Evolutionary conservation across 2,113 vertebrate species (phyloP).

Genomic region (Rhabdomys dilectus): DNA sequence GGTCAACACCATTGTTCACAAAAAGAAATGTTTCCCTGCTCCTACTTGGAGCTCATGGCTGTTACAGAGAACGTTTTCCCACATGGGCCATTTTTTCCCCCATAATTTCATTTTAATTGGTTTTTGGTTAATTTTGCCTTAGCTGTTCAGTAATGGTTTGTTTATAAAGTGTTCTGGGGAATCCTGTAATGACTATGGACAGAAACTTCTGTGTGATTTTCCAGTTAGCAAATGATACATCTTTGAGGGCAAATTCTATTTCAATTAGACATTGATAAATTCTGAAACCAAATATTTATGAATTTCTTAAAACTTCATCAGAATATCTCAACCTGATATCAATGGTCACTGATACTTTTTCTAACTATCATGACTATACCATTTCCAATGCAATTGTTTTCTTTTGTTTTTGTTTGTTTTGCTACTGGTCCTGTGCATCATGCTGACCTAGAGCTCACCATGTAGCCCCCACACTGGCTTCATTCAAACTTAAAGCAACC

Average conservation of each 20-base stretch:
- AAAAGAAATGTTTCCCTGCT: slow-evolving; percentile 83
- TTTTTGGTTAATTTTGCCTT: slow-evolving; percentile 75
- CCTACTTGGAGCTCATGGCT: slow-evolving; percentile 63
- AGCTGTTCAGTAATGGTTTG: slow-evolving; percentile 72
- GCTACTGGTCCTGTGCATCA: not conserved
- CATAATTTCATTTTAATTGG: slow-evolving; percentile 68
- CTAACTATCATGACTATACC: slow-evolving; percentile 42
- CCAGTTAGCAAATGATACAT: slow-evolving; percentile 45
- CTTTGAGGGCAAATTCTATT: slow-evolving; percentile 51
- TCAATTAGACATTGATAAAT: slow-evolving; percentile 62
- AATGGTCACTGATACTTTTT: slow-evolving; percentile 55
- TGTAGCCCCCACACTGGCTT: not conserved
- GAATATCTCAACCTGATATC: slow-evolving; percentile 51
- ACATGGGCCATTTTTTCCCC: slow-evolving; percentile 66
- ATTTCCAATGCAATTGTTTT: slow-evolving; percentile 47
- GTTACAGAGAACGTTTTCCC: slow-evolving; percentile 65
- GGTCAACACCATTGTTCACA: slow-evolving; percentile 91
- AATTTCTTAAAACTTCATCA: slow-evolving; percentile 65
- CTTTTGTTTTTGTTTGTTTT: not conserved
- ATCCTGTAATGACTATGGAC: slow-evolving; percentile 61
- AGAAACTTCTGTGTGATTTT: slow-evolving; percentile 56
- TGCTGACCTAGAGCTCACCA: not conserved
- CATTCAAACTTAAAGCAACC: not conserved
- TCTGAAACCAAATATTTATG: slow-evolving; percentile 60
- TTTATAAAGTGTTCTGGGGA: slow-evolving; percentile 73